Percentiles rank a stretch among this genome's conserved stretches.
Evolutionary conservation across 2,797 vertebrate species (phyloP).

Genomic region (Halcyon badia): DNA sequence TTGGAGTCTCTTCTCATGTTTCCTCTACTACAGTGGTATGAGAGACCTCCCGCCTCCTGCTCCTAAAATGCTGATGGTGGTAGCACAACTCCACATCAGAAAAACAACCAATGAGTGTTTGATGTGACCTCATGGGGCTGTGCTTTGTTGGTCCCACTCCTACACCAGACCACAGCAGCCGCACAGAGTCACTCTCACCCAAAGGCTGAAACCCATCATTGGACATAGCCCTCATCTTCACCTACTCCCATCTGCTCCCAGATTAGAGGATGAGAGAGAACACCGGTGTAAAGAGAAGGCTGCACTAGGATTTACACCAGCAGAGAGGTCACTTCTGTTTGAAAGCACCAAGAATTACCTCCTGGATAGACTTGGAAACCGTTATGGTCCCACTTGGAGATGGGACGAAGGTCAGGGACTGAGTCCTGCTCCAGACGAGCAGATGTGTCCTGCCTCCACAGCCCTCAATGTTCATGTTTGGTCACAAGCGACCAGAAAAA

Average conservation of each 20-base stretch:
- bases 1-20: neutral
- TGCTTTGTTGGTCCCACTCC: neutral
- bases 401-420: neutral
- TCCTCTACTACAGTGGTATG: neutral
- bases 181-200: neutral
- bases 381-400: accelerated
- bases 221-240: neutral
- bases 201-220: neutral
- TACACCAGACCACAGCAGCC: neutral
- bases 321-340: neutral
- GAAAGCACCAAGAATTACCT: neutral
- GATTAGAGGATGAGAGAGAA: neutral
- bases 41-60: neutral
- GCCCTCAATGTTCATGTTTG: neutral
- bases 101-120: accelerated
- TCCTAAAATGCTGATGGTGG: neutral
- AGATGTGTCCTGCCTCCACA: neutral
- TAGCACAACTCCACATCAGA: neutral
- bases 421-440: neutral
- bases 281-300: neutral
- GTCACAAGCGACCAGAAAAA: neutral
- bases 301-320: neutral
- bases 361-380: neutral
- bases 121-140: neutral
- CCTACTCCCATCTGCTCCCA: neutral